Conservation (phyloP, 1,140 invertebrate genomes). For the Drosophila parvula region DNA sequence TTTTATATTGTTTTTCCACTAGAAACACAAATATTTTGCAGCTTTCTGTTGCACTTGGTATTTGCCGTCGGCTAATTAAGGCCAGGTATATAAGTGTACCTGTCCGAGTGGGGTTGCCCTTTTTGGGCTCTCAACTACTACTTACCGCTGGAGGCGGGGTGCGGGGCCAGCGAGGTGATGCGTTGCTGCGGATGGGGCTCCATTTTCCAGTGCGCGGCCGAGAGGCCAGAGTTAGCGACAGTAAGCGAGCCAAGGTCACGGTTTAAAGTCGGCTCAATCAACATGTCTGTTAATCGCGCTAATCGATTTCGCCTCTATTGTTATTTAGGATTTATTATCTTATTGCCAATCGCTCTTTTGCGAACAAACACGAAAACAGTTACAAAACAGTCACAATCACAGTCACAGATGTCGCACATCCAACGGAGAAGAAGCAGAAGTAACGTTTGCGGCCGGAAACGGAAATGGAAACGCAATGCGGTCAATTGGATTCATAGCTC, state of each 20-base stretch:
- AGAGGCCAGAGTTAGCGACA: constrained; percentile 77
- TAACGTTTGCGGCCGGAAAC: constrained; percentile 47
- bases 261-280: constrained; percentile 83
- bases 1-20: neutral
- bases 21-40: neutral
- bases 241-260: constrained; percentile 83
- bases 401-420: constrained; percentile 28
- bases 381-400: constrained; percentile 34
- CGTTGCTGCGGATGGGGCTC: constrained; percentile 79
- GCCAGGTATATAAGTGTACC: constrained; percentile 4
- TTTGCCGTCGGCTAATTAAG: constrained; percentile 56
- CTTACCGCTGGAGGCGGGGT: constrained; percentile 66
- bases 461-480: constrained; percentile 59
- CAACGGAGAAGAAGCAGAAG: constrained; percentile 16
- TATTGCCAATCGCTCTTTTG: constrained; percentile 21
- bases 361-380: constrained; percentile 13
- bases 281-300: constrained; percentile 73
- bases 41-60: neutral
- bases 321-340: constrained; percentile 25
- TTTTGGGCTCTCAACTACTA: neutral
- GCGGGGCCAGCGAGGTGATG: constrained; percentile 62
- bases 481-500: constrained; percentile 70
- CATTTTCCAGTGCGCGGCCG: constrained; percentile 82
- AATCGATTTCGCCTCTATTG: constrained; percentile 30
- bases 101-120: constrained; percentile 1